phyloP scores from a whole-genome alignment of 2,888 invertebrate genomes.

The Calliphora vomitoria region DNA sequence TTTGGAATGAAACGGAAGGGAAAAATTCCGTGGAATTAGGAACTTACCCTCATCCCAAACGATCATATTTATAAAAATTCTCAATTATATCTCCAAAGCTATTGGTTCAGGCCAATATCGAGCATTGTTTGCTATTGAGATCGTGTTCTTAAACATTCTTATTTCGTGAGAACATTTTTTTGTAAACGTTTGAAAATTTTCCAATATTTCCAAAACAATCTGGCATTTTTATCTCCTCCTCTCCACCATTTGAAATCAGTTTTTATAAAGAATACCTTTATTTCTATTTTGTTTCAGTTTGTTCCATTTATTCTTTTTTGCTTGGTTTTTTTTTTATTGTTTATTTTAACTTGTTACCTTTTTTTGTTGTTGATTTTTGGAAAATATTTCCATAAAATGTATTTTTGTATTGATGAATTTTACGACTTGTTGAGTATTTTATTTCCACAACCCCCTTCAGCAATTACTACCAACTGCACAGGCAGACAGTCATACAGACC shows the following conservation, averaged over 20 bases:
- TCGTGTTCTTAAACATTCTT: too few relatives aligned
- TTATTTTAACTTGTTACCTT: conserved; percentile 27
- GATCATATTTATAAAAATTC: too few relatives aligned
- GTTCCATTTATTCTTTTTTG: not conserved
- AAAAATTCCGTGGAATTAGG: too few relatives aligned
- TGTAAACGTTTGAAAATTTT: too few relatives aligned
- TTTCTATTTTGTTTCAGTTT: not conserved
- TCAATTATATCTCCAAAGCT: too few relatives aligned
- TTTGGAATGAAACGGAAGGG: too few relatives aligned
- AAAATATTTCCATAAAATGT: conserved; percentile 51
- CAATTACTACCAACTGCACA: conserved; percentile 25
- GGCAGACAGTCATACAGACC: not conserved
- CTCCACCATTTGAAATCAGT: not conserved
- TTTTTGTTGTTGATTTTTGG: not conserved
- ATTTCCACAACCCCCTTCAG: conserved; percentile 38
- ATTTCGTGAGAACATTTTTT: too few relatives aligned
- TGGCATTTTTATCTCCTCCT: conserved; percentile 18
- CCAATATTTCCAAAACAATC: not conserved
- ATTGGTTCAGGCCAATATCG: too few relatives aligned
- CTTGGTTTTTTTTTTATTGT: not conserved
- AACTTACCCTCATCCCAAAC: too few relatives aligned
- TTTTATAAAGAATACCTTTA: not conserved
- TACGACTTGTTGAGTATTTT: conserved; percentile 66
- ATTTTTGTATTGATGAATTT: conserved; percentile 63
- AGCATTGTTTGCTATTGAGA: too few relatives aligned